Evolutionary conservation across 2,113 vertebrate genomes (phyloP).

Genomic region (Nothoprocta pentlandii): DNA sequence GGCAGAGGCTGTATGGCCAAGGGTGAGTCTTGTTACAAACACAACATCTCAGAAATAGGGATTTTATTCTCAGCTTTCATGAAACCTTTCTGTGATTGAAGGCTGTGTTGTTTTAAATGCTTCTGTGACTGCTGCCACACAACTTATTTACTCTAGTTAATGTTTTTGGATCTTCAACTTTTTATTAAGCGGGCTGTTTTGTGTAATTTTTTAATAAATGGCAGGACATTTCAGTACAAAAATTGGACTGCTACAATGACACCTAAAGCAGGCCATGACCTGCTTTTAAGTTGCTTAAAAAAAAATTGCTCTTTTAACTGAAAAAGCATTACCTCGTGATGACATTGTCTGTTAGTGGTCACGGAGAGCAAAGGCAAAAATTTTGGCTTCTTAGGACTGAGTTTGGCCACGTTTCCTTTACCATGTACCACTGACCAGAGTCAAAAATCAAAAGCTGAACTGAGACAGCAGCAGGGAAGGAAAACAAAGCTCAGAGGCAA

Average conservation of each 20-base stretch:
- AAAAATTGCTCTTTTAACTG: background rate
- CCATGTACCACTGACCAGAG: background rate
- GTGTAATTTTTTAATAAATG: background rate
- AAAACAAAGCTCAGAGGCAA: background rate
- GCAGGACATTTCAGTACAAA: background rate
- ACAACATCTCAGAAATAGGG: background rate
- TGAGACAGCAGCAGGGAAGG: background rate
- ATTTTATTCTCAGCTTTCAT: background rate
- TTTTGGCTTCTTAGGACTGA: background rate
- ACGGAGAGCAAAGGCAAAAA: background rate
- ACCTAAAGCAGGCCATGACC: background rate
- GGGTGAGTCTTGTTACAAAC: background rate
- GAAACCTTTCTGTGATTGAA: background rate
- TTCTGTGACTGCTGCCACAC: background rate
- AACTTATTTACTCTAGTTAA: background rate
- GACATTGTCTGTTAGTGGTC: background rate
- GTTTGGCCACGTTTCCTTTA: background rate
- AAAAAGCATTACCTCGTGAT: background rate
- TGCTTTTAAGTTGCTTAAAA: background rate
- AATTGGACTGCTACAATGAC: background rate
- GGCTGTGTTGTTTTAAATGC: background rate
- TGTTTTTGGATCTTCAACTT: background rate
- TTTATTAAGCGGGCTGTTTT: background rate
- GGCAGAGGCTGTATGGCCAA: background rate
- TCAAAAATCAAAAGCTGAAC: background rate